phyloP scores from a whole-genome alignment of 2,888 invertebrate genomes.

The Orchesella flavescens region DNA sequence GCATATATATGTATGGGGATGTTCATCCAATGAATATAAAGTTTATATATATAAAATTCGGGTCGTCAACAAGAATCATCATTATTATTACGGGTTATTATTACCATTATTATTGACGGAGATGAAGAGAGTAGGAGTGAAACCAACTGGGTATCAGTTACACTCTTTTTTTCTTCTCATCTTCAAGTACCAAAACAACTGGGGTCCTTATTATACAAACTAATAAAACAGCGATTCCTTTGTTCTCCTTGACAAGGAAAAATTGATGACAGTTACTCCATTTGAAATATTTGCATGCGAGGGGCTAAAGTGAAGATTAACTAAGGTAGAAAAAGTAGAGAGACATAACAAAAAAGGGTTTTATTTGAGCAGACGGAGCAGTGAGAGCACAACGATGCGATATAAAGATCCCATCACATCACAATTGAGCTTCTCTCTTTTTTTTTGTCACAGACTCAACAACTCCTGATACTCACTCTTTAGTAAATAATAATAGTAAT shows the following conservation, averaged over 20 bases:
- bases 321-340: constrained; percentile 7
- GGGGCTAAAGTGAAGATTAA: not conserved
- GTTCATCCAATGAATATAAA: too few species aligned
- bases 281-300: constrained; percentile 42
- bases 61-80: too few species aligned
- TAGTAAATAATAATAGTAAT: not conserved
- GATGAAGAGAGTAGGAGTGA: not conserved
- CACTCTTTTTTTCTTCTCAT: not conserved
- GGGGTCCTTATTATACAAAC: constrained; percentile 1
- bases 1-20: too few species aligned
- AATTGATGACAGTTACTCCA: constrained; percentile 56
- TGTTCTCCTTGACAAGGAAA: constrained; percentile 59
- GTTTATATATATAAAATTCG: too few species aligned
- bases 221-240: constrained; percentile 54
- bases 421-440: too few species aligned
- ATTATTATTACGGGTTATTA: not conserved
- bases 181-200: not conserved
- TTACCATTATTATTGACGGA: not conserved
- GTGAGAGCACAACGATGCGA: too few species aligned
- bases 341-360: constrained; percentile 5
- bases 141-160: constrained; percentile 18
- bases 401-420: too few species aligned
- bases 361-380: too few species aligned
- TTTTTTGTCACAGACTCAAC: too few species aligned
- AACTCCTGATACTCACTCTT: not conserved